Evolutionary conservation across 2,888 invertebrate genomes (phyloP).

Genomic region (Lapara coniferarum): DNA sequence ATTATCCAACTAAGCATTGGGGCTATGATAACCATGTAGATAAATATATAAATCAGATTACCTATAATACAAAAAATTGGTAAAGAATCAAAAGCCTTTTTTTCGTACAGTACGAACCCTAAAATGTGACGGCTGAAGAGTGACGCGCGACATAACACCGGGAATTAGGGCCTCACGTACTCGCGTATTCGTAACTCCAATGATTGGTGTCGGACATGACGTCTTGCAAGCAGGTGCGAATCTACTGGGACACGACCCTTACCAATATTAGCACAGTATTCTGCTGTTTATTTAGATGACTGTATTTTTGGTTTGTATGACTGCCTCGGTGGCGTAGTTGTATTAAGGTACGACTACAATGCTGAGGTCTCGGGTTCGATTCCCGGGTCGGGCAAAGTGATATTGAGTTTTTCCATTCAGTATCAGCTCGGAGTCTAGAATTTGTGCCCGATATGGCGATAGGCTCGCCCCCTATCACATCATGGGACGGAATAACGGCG

Average conservation of each 20-base stretch:
- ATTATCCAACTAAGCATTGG: too few relatives aligned
- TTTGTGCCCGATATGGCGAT: too few relatives aligned
- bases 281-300: background rate
- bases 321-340: background rate
- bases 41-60: too few relatives aligned
- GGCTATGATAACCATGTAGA: too few relatives aligned
- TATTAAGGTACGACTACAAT: too few relatives aligned
- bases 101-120: constrained; percentile 55
- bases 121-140: constrained; percentile 70
- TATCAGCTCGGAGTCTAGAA: too few relatives aligned
- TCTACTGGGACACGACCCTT: constrained; percentile 27
- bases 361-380: too few relatives aligned
- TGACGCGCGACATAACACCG: constrained; percentile 60
- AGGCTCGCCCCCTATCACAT: too few relatives aligned
- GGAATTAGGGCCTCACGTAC: constrained; percentile 68
- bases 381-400: too few relatives aligned
- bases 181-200: constrained; percentile 61
- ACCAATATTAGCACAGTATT: constrained; percentile 1
- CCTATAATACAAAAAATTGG: background rate
- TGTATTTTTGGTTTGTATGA: too few relatives aligned
- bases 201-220: constrained; percentile 59
- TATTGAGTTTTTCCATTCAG: too few relatives aligned
- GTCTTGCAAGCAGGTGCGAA: constrained; percentile 26
- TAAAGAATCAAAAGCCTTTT: background rate
- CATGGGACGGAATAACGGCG: too few relatives aligned